phyloP scores from a whole-genome alignment of 2,797 vertebrate species.

The Rhyacichthys aspro region DNA sequence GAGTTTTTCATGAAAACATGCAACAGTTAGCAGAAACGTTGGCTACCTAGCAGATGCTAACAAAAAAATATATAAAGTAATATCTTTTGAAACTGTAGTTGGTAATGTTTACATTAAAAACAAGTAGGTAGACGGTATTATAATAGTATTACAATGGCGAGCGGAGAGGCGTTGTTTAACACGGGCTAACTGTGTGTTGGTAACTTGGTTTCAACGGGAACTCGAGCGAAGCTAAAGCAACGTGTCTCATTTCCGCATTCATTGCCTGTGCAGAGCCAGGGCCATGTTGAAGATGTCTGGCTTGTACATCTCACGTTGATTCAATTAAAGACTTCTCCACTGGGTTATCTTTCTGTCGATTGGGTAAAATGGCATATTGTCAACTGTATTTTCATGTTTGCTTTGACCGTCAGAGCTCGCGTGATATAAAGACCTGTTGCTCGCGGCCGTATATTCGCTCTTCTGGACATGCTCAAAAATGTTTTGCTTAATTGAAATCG shows the following conservation, averaged over 20 bases:
- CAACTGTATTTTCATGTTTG: background rate
- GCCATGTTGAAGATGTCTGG: slow-evolving; percentile 76
- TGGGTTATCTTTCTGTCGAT: slow-evolving; percentile 22
- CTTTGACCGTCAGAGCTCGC: slow-evolving; percentile 14
- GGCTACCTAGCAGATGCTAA: slow-evolving; percentile 60
- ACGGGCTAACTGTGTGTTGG: slow-evolving; percentile 43
- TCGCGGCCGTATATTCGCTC: background rate
- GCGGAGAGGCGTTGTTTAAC: slow-evolving; percentile 6
- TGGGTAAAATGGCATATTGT: background rate
- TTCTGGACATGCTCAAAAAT: background rate
- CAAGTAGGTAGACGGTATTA: background rate
- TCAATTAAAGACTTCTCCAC: slow-evolving; percentile 24
- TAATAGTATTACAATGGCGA: background rate
- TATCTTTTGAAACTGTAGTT: background rate
- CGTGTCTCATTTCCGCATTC: slow-evolving; percentile 85
- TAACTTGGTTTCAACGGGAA: slow-evolving; percentile 60
- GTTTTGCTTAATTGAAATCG: background rate
- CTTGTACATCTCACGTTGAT: slow-evolving; percentile 51
- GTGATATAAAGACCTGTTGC: slow-evolving; percentile 4
- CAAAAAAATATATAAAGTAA: accelerated
- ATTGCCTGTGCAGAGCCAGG: slow-evolving; percentile 67
- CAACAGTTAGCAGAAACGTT: slow-evolving; percentile 74
- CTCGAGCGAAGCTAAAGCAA: slow-evolving; percentile 74
- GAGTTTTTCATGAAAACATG: slow-evolving; percentile 70
- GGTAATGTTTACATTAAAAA: accelerated